A percentile compares a stretch with the other conserved stretches of the same genome.
Conservation (phyloP, 2,888 invertebrate species). For the Sminthurides aquaticus region DNA sequence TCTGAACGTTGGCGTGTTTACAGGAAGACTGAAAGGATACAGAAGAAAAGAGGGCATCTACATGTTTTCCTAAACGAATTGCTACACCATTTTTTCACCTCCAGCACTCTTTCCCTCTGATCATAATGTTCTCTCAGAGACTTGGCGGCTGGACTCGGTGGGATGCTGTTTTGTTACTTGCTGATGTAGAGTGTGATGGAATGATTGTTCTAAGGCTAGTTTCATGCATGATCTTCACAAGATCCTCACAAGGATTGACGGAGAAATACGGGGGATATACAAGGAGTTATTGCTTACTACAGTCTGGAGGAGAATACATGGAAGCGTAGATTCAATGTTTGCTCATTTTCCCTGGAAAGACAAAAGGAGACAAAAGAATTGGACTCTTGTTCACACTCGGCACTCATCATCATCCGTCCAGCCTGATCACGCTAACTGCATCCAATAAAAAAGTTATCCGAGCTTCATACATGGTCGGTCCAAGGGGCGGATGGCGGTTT, state of each 20-base stretch:
- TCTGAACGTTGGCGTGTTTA: too few relatives aligned
- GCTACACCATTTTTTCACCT: not conserved
- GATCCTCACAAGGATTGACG: too few relatives aligned
- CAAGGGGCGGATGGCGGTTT: not conserved
- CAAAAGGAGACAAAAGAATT: not conserved
- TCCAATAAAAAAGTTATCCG: not conserved
- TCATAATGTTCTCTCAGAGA: too few relatives aligned
- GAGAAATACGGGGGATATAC: too few relatives aligned
- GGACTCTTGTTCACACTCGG: not conserved
- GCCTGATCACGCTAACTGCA: not conserved
- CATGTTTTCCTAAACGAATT: not conserved
- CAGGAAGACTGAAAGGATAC: not conserved
- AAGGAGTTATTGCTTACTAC: too few relatives aligned
- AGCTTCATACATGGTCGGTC: not conserved
- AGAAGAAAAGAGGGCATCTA: not conserved
- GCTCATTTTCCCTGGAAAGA: not conserved
- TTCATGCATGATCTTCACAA: too few relatives aligned
- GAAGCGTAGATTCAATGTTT: too few relatives aligned
- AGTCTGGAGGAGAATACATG: too few relatives aligned
- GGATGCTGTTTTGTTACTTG: too few relatives aligned
- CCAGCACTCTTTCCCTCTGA: not conserved
- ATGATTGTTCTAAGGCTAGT: too few relatives aligned
- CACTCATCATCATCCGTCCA: not conserved
- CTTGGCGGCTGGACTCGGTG: too few relatives aligned
- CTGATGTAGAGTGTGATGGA: too few relatives aligned